A percentile compares a stretch with the other conserved stretches of the same genome.
Conservation (phyloP, 2,888 invertebrate species). For the Agrochola lota region DNA sequence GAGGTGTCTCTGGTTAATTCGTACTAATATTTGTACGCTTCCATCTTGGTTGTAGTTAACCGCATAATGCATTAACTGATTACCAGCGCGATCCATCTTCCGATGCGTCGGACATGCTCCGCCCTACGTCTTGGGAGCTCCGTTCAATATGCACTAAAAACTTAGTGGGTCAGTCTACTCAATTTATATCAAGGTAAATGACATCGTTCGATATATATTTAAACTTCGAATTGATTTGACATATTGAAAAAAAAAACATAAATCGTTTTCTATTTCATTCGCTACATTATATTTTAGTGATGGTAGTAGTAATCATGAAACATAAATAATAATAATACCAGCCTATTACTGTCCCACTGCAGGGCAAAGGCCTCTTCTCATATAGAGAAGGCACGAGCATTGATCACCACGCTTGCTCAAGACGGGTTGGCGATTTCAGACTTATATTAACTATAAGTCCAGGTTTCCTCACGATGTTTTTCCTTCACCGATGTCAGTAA, state of each 20-base stretch:
- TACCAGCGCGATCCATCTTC: constrained; percentile 87
- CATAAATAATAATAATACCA: too few species aligned
- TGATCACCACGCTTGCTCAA: too few species aligned
- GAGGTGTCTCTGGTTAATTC: constrained; percentile 76
- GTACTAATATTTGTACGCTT: constrained; percentile 82
- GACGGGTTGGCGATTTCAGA: too few species aligned
- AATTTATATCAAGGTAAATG: constrained; percentile 44
- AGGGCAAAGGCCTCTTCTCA: too few species aligned
- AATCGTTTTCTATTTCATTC: too few species aligned
- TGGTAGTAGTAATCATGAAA: background rate
- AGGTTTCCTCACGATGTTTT: too few species aligned
- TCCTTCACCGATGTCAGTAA: too few species aligned
- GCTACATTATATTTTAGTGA: background rate
- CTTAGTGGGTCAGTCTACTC: constrained; percentile 56
- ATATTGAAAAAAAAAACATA: too few species aligned
- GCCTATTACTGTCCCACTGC: too few species aligned
- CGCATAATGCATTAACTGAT: constrained; percentile 89
- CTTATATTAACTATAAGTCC: too few species aligned
- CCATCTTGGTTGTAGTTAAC: constrained; percentile 81
- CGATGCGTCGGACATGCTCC: constrained; percentile 81
- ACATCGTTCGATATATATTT: constrained; percentile 11
- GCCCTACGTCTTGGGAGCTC: constrained; percentile 76
- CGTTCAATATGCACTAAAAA: constrained; percentile 63
- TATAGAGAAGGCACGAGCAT: too few species aligned
- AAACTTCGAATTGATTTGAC: background rate